phyloP scores from a whole-genome alignment of 2,888 invertebrate genomes.

The Ditula angustiorana region DNA sequence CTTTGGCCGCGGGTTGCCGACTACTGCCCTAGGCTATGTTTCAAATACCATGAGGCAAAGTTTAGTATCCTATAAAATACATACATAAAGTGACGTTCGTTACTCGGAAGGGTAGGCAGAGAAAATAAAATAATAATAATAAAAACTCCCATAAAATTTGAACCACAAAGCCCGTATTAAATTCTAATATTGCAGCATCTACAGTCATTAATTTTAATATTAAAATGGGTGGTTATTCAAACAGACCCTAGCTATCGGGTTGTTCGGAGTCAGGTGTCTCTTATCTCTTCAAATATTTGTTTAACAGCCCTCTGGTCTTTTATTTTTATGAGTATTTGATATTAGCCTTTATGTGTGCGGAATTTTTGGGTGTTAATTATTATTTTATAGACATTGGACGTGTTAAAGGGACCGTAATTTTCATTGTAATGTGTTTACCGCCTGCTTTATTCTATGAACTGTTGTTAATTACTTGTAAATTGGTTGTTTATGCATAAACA shows the following conservation, averaged over 20 bases:
- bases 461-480: too few species aligned
- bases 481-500: too few species aligned
- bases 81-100: too few species aligned
- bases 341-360: constrained; percentile 23
- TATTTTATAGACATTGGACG: constrained; percentile 4
- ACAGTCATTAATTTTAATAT: constrained; percentile 35
- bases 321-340: constrained; percentile 23
- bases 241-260: constrained; percentile 10
- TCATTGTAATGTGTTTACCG: not conserved
- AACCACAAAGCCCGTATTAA: constrained; percentile 18
- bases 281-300: constrained; percentile 35
- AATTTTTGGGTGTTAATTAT: constrained; percentile 6
- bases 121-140: not conserved
- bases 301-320: constrained; percentile 24
- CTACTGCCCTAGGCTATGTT: too few species aligned
- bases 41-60: too few species aligned
- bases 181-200: constrained; percentile 22
- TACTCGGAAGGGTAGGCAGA: too few species aligned
- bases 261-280: constrained; percentile 34
- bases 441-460: too few species aligned
- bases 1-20: too few species aligned
- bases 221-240: constrained; percentile 21
- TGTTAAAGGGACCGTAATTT: not conserved
- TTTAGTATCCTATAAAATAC: not conserved
- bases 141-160: not conserved